These are phyloP conservation scores for Coremacera marginata DNA, from an alignment of 2,888 invertebrate genomes.

Conservation along the genomic window DNA sequence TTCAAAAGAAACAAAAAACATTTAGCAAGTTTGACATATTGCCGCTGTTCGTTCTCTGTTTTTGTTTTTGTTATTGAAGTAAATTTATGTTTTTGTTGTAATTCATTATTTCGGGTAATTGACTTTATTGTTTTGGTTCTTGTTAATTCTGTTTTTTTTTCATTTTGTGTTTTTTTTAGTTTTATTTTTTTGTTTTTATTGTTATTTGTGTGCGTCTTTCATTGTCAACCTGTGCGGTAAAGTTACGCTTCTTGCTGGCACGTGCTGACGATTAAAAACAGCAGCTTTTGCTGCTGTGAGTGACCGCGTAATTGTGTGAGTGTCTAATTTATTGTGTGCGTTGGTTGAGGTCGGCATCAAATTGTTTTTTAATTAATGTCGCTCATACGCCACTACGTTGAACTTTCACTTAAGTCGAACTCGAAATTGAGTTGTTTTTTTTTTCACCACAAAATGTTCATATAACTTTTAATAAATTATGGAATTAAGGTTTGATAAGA, in stretches of 20 bases:
- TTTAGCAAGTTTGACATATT: too few relatives aligned
- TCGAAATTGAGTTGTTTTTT: too few relatives aligned
- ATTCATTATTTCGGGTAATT: not conserved
- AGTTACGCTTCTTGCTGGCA: not conserved
- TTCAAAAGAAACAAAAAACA: too few relatives aligned
- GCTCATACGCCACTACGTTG: conserved; percentile 8
- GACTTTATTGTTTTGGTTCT: not conserved
- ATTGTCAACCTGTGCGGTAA: too few relatives aligned
- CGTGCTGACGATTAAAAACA: not conserved
- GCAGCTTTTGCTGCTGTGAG: not conserved
- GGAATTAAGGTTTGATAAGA: too few relatives aligned
- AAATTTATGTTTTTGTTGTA: not conserved
- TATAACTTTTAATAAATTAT: not conserved
- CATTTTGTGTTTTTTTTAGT: not conserved
- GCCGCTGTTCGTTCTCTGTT: too few relatives aligned
- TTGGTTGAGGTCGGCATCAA: not conserved
- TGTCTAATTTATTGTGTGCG: not conserved
- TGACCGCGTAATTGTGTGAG: not conserved
- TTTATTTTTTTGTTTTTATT: too few relatives aligned
- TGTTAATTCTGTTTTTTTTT: not conserved
- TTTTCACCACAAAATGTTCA: not conserved
- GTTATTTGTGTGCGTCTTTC: too few relatives aligned
- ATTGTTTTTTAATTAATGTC: conserved; percentile 6
- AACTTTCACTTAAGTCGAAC: not conserved
- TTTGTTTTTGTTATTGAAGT: not conserved